A percentile compares a stretch with the other conserved stretches of the same genome.
Evolutionary conservation across 2,113 vertebrate genomes (phyloP).

Genomic region (Desmodus rotundus): DNA sequence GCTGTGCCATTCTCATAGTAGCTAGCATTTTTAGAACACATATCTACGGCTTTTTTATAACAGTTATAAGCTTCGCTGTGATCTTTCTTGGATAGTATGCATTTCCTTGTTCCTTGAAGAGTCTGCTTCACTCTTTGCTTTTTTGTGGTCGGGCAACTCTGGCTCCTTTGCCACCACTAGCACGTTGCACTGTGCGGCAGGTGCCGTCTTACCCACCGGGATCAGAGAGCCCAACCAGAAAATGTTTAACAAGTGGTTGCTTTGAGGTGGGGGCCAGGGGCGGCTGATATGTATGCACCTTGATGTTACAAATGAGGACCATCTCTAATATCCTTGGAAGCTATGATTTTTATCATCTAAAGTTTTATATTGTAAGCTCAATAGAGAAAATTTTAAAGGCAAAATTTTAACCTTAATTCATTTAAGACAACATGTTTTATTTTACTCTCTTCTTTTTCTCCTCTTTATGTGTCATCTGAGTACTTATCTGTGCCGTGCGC

Average conservation of each 20-base stretch:
- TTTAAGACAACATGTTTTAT: background rate
- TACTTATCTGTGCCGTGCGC: background rate
- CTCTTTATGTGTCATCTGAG: background rate
- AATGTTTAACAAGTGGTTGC: background rate
- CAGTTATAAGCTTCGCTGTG: constrained; percentile 89
- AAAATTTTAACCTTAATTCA: background rate
- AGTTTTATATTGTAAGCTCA: background rate
- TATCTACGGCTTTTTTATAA: constrained; percentile 89
- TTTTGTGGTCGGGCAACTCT: too few relatives aligned
- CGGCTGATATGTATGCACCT: too few relatives aligned
- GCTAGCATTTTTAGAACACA: constrained; percentile 91
- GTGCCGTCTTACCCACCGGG: background rate
- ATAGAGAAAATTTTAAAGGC: background rate
- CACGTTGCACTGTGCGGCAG: fast-evolving
- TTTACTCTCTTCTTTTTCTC: background rate
- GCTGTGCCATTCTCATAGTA: constrained; percentile 93
- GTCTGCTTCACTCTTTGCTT: constrained; percentile 86
- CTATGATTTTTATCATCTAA: background rate
- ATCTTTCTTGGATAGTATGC: constrained; percentile 87
- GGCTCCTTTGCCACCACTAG: background rate
- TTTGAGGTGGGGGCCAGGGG: background rate
- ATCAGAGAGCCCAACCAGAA: background rate
- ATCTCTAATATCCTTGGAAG: background rate
- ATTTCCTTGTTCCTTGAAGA: constrained; percentile 91
- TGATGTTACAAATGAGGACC: background rate